Percentiles rank a stretch among this genome's conserved stretches.
These are phyloP conservation scores for Epizoanthus ramosus DNA, from an alignment of 92 coral and sea anemone genomes.

Conservation along the genomic window DNA sequence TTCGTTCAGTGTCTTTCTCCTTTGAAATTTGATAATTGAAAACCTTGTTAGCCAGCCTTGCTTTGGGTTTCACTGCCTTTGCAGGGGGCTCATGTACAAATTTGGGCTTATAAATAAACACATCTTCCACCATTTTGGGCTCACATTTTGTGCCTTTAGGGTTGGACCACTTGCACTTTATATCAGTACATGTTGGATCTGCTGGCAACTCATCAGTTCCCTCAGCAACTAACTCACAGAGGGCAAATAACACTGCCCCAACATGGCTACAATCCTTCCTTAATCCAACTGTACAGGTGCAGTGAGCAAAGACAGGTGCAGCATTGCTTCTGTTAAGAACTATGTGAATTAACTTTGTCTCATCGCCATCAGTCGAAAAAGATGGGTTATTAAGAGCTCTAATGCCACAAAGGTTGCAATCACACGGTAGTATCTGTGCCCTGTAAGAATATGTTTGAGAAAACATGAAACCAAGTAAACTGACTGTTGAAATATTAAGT, in stretches of 20 bases:
- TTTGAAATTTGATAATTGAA: no score
- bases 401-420: conserved; percentile 37
- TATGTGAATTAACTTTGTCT: conserved; percentile 31
- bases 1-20: conserved; percentile 15
- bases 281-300: conserved; percentile 45
- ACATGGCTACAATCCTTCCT: conserved; percentile 41
- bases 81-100: conserved; percentile 39
- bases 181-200: conserved; percentile 50
- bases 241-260: conserved; percentile 42
- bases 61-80: no score
- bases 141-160: conserved; percentile 36
- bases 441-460: background rate
- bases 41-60: no score
- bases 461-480: no score
- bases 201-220: conserved; percentile 24
- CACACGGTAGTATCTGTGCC: conserved; percentile 36
- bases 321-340: conserved; percentile 34
- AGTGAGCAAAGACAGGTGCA: conserved; percentile 34
- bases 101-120: conserved; percentile 35
- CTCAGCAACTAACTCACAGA: conserved; percentile 41
- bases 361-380: conserved; percentile 45
- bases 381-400: conserved; percentile 33
- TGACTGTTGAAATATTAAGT: no score
- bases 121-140: conserved; percentile 47
- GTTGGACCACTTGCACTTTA: conserved; percentile 45